Base-by-base conservation (phyloP, 2,113 vertebrate genomes). In the Gasterosteus nipponicus region DNA sequence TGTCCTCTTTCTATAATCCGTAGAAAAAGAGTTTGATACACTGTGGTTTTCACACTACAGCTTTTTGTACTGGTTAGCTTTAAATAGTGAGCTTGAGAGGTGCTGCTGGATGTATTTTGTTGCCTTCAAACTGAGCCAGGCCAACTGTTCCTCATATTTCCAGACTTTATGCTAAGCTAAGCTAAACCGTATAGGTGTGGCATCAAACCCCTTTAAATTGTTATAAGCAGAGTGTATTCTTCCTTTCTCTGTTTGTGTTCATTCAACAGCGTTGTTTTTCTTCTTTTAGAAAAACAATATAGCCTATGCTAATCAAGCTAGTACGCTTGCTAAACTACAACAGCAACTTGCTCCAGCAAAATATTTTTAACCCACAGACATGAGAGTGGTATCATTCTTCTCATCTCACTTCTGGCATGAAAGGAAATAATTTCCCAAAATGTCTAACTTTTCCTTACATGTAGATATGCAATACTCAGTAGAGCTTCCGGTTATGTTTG, bases 391-490 rank as follows among this genome's bases (percentile, higher is more conserved):
- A 19, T 47, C 3, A 1, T 16, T 54, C 58, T 44, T 56, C n/a
- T 67, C 38, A 26, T 61, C 51, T 54, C 15, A 46, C 49, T 53
- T 60, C 31, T 42, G 2, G 35, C 54, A 39, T 57, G n/a, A 11
- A 68, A 26, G 22, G 22, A 3, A 60, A 47, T 19, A 12, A 39
- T 75, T 61, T 29, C 56, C 61, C n/a, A 57, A 78, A 82, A 73
- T 61, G 51, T 62, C 22, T 14, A 81, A 75, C 57, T 80, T 2
- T 35, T 77, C 62, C 65, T 44, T 69, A 35, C 61, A 72, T 89
- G 81, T 90, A 63, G 60, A 87, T 87, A 89, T 89, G 88, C 87
- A 90, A 89, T 83, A 86, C 68, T 77, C 81, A 44, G 75, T 74
- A 62, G 77, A 82, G 77, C 86, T 85, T 87, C 83, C 89, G 78